phyloP scores from a whole-genome alignment of 2,113 vertebrate species.

The Epinephelus cyanopodus region DNA sequence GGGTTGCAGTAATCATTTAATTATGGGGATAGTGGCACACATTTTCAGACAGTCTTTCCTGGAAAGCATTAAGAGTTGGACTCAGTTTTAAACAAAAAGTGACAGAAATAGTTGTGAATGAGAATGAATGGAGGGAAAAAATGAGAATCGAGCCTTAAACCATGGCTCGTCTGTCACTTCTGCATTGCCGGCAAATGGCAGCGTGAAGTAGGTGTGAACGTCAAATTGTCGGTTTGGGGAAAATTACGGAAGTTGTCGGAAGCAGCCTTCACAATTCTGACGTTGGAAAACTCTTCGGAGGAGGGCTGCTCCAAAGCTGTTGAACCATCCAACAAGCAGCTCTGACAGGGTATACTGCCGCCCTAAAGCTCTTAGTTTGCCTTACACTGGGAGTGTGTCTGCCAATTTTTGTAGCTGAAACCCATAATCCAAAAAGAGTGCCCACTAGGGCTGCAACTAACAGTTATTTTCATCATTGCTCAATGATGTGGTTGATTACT shows the following conservation, averaged over 20 bases:
- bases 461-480: neutral
- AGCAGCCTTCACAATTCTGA: neutral
- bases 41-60: neutral
- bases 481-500: neutral
- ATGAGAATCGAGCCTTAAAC: neutral
- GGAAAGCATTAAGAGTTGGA: neutral
- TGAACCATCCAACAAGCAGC: neutral
- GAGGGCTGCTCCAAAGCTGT: neutral
- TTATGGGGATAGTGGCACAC: neutral
- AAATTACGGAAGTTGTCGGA: neutral
- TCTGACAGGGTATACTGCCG: neutral
- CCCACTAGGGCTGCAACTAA: neutral
- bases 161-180: neutral
- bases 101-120: neutral
- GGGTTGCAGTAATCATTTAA: neutral
- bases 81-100: neutral
- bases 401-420: neutral
- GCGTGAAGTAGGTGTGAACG: neutral
- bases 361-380: neutral
- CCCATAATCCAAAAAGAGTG: neutral
- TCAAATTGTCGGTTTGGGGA: neutral
- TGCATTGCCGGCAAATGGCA: neutral
- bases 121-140: neutral
- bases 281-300: neutral
- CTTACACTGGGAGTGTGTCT: neutral